Percentiles rank a stretch among this genome's conserved stretches.
phyloP scores from a whole-genome alignment of 2,113 vertebrate genomes.

The Cyprinodon brontotheroides region DNA sequence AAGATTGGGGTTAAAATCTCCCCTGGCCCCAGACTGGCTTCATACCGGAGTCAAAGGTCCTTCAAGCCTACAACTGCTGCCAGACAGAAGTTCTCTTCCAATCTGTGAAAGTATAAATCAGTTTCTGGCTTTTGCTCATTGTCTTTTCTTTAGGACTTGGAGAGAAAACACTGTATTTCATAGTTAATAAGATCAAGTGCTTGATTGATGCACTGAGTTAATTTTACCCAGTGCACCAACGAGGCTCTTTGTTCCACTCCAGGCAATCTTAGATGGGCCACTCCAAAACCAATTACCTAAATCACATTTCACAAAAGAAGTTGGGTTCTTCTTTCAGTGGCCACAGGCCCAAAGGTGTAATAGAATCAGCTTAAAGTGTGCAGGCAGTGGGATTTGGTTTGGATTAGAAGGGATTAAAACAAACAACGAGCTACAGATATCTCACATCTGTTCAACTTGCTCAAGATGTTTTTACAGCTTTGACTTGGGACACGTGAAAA shows the following conservation, averaged over 20 bases:
- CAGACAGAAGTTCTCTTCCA: constrained; percentile 36
- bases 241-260: not conserved
- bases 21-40: constrained; percentile 80
- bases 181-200: not conserved
- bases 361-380: constrained; percentile 62
- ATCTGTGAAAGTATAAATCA: constrained; percentile 66
- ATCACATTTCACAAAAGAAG: constrained; percentile 81
- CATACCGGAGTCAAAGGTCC: constrained; percentile 73
- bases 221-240: constrained; percentile 30
- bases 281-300: constrained; percentile 84
- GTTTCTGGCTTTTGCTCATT: constrained; percentile 40
- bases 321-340: constrained; percentile 69
- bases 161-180: constrained; percentile 39
- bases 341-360: constrained; percentile 72
- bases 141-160: constrained; percentile 56
- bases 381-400: constrained; percentile 51
- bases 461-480: constrained; percentile 1
- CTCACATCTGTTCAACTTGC: constrained; percentile 74
- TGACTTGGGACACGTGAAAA: too few species aligned
- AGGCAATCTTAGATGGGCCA: constrained; percentile 68
- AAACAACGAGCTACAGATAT: constrained; percentile 79
- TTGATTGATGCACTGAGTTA: constrained; percentile 28
- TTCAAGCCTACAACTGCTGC: constrained; percentile 62
- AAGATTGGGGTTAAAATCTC: constrained; percentile 85
- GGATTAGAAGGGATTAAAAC: constrained; percentile 74